Conservation (phyloP, 2,113 vertebrate genomes). For the Cyprinodon variegatus region DNA sequence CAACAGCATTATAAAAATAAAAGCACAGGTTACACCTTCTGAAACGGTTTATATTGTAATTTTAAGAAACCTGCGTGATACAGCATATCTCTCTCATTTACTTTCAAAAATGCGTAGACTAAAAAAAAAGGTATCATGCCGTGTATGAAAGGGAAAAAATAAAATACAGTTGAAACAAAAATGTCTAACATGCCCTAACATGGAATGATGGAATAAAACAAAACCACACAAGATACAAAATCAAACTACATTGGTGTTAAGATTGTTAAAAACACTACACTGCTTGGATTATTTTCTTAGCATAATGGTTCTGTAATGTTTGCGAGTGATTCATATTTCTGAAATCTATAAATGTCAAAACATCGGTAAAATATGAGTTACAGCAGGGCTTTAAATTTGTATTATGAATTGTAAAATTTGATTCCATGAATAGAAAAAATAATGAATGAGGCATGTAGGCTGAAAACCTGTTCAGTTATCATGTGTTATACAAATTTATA, state of each 20-base stretch:
- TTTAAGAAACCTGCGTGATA: conserved; percentile 48
- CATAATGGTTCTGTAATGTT: conserved; percentile 49
- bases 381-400: conserved; percentile 40
- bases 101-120: conserved; percentile 63
- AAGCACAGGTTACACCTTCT: conserved; percentile 78
- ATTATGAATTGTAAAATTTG: conserved; percentile 34
- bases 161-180: not conserved
- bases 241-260: conserved; percentile 46
- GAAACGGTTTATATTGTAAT: conserved; percentile 53
- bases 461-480: conserved; percentile 64
- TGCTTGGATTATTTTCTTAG: conserved; percentile 57
- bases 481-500: conserved; percentile 69
- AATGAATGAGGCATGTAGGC: conserved; percentile 60
- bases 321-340: conserved; percentile 50
- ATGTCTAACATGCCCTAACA: conserved; percentile 14
- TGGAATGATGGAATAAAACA: conserved; percentile 16
- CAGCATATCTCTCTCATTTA: conserved; percentile 56
- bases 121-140: conserved; percentile 35
- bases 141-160: conserved; percentile 36
- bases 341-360: conserved; percentile 63
- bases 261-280: conserved; percentile 48
- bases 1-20: conserved; percentile 83
- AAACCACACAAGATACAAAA: conserved; percentile 22
- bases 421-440: conserved; percentile 37
- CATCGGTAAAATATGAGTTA: conserved; percentile 49